These are phyloP conservation scores for Leptodactylus fallax DNA, from an alignment of 2,797 vertebrate species.

Conservation along the genomic window DNA sequence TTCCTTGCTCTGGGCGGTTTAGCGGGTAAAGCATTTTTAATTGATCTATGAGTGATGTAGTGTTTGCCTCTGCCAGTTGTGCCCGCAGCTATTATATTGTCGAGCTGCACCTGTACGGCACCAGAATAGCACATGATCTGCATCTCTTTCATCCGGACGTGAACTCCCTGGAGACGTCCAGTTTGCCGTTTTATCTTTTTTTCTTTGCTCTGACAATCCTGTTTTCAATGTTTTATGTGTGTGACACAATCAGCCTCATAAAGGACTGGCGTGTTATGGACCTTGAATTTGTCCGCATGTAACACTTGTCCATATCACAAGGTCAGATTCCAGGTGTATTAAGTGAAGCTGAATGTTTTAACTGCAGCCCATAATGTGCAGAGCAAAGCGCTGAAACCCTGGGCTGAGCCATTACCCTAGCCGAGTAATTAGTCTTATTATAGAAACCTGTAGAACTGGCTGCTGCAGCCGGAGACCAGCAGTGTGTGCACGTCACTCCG, in stretches of 20 bases:
- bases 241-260: background rate
- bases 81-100: too few relatives aligned
- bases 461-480: background rate
- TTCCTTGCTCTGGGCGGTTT: too few relatives aligned
- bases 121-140: background rate
- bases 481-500: background rate
- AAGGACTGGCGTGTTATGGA: background rate
- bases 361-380: background rate
- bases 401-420: background rate
- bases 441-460: too few relatives aligned
- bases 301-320: constrained; percentile 13
- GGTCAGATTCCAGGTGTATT: constrained; percentile 41
- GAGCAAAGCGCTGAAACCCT: background rate
- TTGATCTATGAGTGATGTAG: too few relatives aligned
- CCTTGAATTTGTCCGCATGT: constrained; percentile 18
- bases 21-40: too few relatives aligned
- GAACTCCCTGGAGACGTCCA: background rate
- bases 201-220: background rate
- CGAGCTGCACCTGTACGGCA: background rate
- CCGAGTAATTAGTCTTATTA: background rate
- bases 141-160: background rate
- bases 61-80: too few relatives aligned
- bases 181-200: background rate
- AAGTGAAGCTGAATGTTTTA: background rate
- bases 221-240: background rate